phyloP scores from a whole-genome alignment of 2,113 vertebrate species.

The Pelodiscus sinensis region DNA sequence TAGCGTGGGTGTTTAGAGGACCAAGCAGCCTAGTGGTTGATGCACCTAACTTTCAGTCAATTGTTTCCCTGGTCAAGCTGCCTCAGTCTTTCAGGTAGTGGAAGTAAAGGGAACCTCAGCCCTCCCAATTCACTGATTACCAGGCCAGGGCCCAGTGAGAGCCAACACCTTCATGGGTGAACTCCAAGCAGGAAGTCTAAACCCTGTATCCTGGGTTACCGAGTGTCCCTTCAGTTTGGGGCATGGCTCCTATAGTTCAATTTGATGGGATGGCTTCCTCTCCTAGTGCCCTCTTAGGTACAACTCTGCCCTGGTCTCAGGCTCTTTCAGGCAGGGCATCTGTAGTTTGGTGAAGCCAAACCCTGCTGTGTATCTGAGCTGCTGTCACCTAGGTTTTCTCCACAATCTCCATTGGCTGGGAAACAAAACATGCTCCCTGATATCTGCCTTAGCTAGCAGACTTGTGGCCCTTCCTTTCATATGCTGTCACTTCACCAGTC shows the following conservation, averaged over 20 bases:
- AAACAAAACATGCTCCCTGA: no score
- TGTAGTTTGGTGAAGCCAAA: neutral
- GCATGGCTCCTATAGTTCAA: no score
- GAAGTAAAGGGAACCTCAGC: neutral
- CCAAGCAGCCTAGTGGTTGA: neutral
- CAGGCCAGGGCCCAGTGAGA: no score
- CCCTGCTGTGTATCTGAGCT: neutral
- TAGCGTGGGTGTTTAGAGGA: no score
- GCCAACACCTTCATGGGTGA: neutral
- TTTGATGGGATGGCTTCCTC: neutral
- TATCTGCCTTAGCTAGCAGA: no score
- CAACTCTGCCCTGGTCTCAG: neutral
- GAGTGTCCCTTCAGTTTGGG: neutral
- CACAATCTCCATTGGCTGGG: neutral
- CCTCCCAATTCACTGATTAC: neutral
- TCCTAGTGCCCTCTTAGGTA: neutral
- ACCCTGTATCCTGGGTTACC: neutral
- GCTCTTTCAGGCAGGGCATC: neutral
- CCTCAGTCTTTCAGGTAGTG: neutral
- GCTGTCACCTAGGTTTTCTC: neutral
- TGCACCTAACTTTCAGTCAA: neutral
- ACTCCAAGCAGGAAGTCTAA: neutral
- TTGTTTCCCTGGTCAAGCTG: neutral
- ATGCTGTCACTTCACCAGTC: no score
- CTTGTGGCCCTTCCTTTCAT: no score